Percentiles rank a stretch among this genome's conserved stretches.
Evolutionary conservation across 2,888 invertebrate genomes (phyloP).

Genomic region (Venusia cambrica): DNA sequence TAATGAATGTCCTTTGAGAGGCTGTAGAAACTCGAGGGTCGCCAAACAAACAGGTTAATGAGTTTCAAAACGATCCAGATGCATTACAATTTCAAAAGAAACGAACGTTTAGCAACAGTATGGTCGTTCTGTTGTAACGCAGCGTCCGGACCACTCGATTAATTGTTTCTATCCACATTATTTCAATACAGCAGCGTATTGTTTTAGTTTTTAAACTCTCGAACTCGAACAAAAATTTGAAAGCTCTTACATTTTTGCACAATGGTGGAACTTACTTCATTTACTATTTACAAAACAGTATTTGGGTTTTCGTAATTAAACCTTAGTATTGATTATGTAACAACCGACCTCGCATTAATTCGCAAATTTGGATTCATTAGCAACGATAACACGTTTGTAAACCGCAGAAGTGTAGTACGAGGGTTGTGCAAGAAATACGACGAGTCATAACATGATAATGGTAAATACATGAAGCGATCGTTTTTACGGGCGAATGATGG

Average conservation of each 20-base stretch:
- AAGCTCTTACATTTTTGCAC: conserved; percentile 24
- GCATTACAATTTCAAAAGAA: conserved; percentile 75
- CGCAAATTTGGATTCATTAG: conserved; percentile 33
- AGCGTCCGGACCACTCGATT: conserved; percentile 78
- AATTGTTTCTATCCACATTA: conserved; percentile 70
- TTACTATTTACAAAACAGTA: conserved; percentile 28
- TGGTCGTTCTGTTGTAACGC: conserved; percentile 71
- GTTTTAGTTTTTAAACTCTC: conserved; percentile 40
- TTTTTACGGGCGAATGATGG: conserved; percentile 32
- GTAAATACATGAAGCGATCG: conserved; percentile 2
- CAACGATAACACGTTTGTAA: conserved; percentile 8
- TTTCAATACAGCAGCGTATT: conserved; percentile 67
- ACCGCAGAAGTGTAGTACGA: conserved; percentile 6
- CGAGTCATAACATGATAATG: conserved; percentile 6
- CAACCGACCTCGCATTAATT: conserved; percentile 54
- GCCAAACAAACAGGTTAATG: conserved; percentile 76
- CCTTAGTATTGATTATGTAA: conserved; percentile 59
- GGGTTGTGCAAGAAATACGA: conserved; percentile 9
- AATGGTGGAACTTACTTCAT: conserved; percentile 15
- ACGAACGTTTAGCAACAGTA: conserved; percentile 72
- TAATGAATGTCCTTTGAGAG: conserved; percentile 67
- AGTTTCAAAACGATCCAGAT: conserved; percentile 80
- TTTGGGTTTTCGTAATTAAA: conserved; percentile 56
- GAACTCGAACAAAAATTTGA: conserved; percentile 33
- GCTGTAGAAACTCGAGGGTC: conserved; percentile 58